Base-by-base conservation (phyloP, 2,888 invertebrate species). In the Oscheius sp. region DNA sequence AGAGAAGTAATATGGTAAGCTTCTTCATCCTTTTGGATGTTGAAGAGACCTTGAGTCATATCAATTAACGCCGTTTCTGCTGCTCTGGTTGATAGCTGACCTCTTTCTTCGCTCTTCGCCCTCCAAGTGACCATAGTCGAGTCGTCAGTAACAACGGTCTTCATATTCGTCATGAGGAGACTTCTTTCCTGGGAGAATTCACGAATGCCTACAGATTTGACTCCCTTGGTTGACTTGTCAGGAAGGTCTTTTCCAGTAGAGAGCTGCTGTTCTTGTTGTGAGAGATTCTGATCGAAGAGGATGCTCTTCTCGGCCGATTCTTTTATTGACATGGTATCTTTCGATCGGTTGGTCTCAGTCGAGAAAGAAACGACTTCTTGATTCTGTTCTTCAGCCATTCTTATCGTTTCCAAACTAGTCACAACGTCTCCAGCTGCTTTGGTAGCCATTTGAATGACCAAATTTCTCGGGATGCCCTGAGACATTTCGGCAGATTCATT, bases 401-500 rank as follows among this genome's bases (percentile, higher is more conserved):
- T 24, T 6, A 17, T 24, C 2, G 24, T 22, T 14, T 56, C 36
- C 9, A 36, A n/a, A 26, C n/a, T 1, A 4, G 32, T 24, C n/a
- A 30, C 61, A 45, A 45, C 61, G 14, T 17, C 28, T 26, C 12
- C 20, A 5, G 61, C 41, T 14, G 45, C 44, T 17, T 24, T 28
- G 14, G 61, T 61, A 12, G 30, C 30, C 14, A 44, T 30, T 1
- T 22, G 14, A 2, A 32, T 14, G 6, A n/a, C 30, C 1, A 61
- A 8, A 24, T 26, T 61, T 44, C 61, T 61, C 6, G 61, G 30
- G 2, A 61, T 14, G 8, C 17, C 30, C 20, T 45, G 61, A 8
- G 61, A 67, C 24, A 68, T 36, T 49, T 74, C 74, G 30, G 44
- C 65, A 12, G 41, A 24, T 22, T 50, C 70, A 24, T 67, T 70